Conservation (phyloP, 2,888 invertebrate genomes). For the Timema podura region DNA sequence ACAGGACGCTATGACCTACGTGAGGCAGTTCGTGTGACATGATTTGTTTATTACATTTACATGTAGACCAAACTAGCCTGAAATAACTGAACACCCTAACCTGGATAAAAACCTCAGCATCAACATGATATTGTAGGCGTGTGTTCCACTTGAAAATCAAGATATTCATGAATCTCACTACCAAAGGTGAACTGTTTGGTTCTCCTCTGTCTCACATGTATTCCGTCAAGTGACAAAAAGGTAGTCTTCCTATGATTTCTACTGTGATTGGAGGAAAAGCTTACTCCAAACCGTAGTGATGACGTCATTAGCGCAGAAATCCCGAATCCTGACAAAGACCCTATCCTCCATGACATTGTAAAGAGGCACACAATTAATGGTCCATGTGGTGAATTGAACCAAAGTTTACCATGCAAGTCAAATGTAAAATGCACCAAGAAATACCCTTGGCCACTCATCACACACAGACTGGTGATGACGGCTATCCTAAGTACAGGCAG, state of each 20-base stretch:
- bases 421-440: neutral
- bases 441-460: neutral
- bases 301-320: neutral
- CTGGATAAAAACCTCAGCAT: no score
- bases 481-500: neutral
- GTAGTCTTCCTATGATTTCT: neutral
- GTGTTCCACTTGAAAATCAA: no score
- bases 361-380: neutral
- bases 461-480: neutral
- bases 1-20: slow-evolving; percentile 42
- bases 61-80: slow-evolving; percentile 40
- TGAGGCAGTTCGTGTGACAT: slow-evolving; percentile 40
- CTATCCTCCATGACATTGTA: neutral
- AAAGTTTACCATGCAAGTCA: neutral
- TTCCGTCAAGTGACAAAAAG: neutral
- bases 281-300: neutral
- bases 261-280: neutral
- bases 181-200: neutral
- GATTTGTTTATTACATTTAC: slow-evolving; percentile 42
- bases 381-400: neutral
- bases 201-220: neutral
- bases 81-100: slow-evolving; percentile 36
- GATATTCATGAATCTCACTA: no score
- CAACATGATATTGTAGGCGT: no score
- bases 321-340: neutral